Conservation (phyloP, 2,113 vertebrate genomes). For the Andinoacara biseriatus region DNA sequence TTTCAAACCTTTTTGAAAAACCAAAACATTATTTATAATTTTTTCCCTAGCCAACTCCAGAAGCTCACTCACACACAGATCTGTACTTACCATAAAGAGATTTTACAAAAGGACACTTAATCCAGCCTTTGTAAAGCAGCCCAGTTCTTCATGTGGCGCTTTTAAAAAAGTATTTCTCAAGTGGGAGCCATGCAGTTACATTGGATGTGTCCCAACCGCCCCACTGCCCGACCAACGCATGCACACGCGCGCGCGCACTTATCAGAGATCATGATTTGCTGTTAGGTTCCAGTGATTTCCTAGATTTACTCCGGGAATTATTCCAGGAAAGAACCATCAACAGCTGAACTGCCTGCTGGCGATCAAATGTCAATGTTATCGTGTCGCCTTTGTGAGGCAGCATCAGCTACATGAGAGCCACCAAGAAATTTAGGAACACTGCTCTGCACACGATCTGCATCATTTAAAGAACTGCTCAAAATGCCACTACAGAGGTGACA, state of each 20-base stretch:
- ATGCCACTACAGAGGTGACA: neutral
- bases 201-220: neutral
- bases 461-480: neutral
- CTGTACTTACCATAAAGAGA: neutral
- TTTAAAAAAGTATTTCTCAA: too few species aligned
- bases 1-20: neutral
- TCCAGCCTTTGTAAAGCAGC: neutral
- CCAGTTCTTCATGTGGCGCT: neutral
- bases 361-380: neutral
- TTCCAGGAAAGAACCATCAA: constrained; percentile 1
- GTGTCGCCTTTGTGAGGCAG: neutral
- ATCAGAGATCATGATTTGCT: neutral
- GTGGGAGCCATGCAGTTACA: neutral
- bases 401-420: neutral
- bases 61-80: neutral
- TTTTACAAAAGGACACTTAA: neutral
- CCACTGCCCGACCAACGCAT: too few species aligned
- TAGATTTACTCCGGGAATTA: neutral
- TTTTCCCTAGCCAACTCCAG: neutral
- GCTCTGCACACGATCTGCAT: neutral
- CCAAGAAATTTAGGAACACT: neutral
- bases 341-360: neutral
- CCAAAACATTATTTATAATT: neutral
- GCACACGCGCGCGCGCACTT: neutral
- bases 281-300: neutral